These are phyloP conservation scores for Prosopocoilus inquinatus DNA, from an alignment of 2,888 invertebrate genomes.

Conservation along the genomic window DNA sequence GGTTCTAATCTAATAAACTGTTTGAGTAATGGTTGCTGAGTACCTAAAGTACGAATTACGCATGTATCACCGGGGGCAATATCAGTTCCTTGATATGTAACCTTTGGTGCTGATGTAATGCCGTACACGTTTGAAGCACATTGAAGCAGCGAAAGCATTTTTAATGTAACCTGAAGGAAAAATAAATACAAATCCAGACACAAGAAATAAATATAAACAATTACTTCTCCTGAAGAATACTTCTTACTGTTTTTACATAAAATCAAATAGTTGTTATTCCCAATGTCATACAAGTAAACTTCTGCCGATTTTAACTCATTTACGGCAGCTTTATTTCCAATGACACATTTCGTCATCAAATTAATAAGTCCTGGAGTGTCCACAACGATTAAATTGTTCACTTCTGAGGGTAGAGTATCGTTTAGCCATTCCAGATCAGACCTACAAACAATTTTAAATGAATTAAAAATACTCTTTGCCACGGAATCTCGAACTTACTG, in stretches of 20 bases:
- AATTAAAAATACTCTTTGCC: not conserved
- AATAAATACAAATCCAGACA: not conserved
- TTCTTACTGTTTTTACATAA: conserved; percentile 18
- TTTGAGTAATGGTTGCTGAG: conserved; percentile 25
- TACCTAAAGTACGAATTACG: conserved; percentile 35
- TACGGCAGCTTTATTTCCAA: conserved; percentile 17
- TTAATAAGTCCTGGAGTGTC: conserved; percentile 26
- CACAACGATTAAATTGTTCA: conserved; percentile 21
- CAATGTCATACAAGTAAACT: conserved; percentile 26
- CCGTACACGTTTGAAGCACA: conserved; percentile 36
- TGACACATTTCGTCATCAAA: conserved; percentile 26
- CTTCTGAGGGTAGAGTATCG: conserved; percentile 9
- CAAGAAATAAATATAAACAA: not conserved
- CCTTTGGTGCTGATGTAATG: conserved; percentile 38
- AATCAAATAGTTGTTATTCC: conserved; percentile 19
- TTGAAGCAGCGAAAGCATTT: conserved; percentile 36
- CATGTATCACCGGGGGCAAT: conserved; percentile 30
- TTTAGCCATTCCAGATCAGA: conserved; percentile 17
- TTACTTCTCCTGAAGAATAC: conserved; percentile 15
- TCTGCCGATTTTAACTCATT: conserved; percentile 18
- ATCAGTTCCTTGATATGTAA: conserved; percentile 37
- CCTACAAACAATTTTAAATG: conserved; percentile 3
- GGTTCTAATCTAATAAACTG: conserved; percentile 37
- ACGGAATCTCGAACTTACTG: not conserved
- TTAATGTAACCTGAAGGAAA: conserved; percentile 39